Evolutionary conservation across 2,797 vertebrate species (phyloP).

Genomic region (Onychomys torridus): DNA sequence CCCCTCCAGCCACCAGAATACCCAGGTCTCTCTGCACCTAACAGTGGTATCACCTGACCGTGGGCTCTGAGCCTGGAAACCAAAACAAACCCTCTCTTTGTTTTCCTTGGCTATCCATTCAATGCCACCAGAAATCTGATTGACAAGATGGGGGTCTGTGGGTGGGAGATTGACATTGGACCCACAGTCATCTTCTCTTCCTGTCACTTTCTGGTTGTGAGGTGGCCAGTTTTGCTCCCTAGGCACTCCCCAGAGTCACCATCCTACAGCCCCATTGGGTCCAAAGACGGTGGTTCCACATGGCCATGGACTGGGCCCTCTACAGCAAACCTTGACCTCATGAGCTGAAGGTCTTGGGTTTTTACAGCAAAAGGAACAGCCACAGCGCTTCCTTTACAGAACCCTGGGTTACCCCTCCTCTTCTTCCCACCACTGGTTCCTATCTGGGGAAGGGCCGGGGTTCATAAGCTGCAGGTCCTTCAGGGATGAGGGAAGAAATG

Average conservation of each 20-base stretch:
- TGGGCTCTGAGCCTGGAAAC: neutral
- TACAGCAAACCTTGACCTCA: neutral
- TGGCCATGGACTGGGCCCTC: neutral
- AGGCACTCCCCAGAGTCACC: neutral
- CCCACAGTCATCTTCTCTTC: neutral
- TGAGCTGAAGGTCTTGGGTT: neutral
- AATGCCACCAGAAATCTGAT: neutral
- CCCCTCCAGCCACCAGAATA: neutral
- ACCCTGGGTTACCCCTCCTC: neutral
- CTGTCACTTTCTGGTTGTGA: neutral
- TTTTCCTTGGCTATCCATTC: neutral
- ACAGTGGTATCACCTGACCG: neutral
- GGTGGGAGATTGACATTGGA: too few relatives aligned
- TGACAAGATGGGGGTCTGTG: neutral
- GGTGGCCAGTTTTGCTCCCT: neutral
- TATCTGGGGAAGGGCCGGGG: neutral
- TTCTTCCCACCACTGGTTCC: constrained; percentile 27
- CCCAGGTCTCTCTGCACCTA: neutral
- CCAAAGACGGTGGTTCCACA: neutral
- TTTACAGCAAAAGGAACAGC: neutral
- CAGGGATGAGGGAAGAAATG: neutral
- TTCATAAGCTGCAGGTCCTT: neutral
- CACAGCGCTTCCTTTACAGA: neutral
- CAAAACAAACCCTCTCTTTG: neutral
- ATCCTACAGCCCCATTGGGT: neutral